Conservation (phyloP, 2,888 invertebrate species). For the Norana najaformis region DNA sequence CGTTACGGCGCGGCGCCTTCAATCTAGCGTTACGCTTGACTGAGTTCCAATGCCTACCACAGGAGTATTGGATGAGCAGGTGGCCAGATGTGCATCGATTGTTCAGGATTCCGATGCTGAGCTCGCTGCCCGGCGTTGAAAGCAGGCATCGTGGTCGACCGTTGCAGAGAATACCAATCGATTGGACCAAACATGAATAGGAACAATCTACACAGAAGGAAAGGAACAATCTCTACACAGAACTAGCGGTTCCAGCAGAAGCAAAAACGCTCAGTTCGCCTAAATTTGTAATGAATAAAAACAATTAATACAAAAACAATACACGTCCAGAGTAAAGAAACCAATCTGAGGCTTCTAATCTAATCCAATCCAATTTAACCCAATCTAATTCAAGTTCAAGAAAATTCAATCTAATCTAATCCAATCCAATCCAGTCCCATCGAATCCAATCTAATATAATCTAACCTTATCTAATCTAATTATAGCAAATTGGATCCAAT, state of each 20-base stretch:
- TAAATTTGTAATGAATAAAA: not conserved
- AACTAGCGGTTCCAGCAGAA: not conserved
- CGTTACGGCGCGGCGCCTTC: no score
- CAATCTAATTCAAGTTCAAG: no score
- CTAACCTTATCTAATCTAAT: no score
- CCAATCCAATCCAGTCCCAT: no score
- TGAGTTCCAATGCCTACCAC: not conserved
- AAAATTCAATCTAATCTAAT: no score
- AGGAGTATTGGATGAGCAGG: not conserved
- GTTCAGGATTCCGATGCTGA: not conserved
- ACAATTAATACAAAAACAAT: not conserved
- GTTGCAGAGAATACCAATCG: not conserved
- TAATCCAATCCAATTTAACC: no score
- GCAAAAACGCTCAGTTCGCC: not conserved
- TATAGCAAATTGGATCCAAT: no score
- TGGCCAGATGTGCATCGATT: constrained; percentile 1
- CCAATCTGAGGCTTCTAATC: not conserved
- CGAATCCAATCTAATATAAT: no score
- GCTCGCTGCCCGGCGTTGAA: not conserved
- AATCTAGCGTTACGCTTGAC: not conserved
- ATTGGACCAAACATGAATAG: not conserved
- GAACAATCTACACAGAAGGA: not conserved
- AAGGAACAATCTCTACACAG: not conserved
- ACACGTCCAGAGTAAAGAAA: not conserved
- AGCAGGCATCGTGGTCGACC: not conserved